These are phyloP conservation scores for Catocala nupta DNA, from an alignment of 2,888 invertebrate genomes.

Conservation along the genomic window DNA sequence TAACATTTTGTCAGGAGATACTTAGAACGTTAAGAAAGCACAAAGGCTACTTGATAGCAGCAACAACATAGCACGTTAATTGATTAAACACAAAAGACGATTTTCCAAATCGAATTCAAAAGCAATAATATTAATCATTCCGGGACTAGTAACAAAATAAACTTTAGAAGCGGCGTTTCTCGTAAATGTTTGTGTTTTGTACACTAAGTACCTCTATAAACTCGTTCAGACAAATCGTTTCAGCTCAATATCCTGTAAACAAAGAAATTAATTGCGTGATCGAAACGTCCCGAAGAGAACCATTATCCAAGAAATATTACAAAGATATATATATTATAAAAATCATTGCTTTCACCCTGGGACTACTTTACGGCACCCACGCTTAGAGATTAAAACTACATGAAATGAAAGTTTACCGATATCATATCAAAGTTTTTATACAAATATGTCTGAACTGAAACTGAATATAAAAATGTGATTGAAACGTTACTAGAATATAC, in stretches of 20 bases:
- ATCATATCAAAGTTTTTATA: too few relatives aligned
- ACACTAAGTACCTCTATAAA: constrained; percentile 1
- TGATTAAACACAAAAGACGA: too few relatives aligned
- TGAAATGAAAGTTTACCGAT: too few relatives aligned
- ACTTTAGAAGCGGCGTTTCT: constrained; percentile 2
- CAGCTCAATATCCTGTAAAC: constrained; percentile 11
- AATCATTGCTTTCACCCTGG: constrained; percentile 4
- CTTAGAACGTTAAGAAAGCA: too few relatives aligned
- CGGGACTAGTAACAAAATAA: neutral
- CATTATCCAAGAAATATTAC: constrained; percentile 14
- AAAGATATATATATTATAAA: constrained; percentile 1
- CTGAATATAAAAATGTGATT: too few relatives aligned
- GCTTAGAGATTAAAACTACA: neutral
- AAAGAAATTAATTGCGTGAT: constrained; percentile 16
- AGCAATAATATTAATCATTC: too few relatives aligned
- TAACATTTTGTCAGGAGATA: too few relatives aligned
- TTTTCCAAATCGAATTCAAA: too few relatives aligned
- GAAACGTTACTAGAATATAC: too few relatives aligned
- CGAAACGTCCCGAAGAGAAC: constrained; percentile 11
- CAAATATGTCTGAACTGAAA: too few relatives aligned
- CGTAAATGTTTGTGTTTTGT: constrained; percentile 1
- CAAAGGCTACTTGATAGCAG: too few relatives aligned
- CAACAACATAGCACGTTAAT: too few relatives aligned
- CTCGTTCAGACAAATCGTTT: constrained; percentile 12
- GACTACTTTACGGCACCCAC: neutral